phyloP scores from a whole-genome alignment of 2,888 invertebrate species.

The Drosophila merina region DNA sequence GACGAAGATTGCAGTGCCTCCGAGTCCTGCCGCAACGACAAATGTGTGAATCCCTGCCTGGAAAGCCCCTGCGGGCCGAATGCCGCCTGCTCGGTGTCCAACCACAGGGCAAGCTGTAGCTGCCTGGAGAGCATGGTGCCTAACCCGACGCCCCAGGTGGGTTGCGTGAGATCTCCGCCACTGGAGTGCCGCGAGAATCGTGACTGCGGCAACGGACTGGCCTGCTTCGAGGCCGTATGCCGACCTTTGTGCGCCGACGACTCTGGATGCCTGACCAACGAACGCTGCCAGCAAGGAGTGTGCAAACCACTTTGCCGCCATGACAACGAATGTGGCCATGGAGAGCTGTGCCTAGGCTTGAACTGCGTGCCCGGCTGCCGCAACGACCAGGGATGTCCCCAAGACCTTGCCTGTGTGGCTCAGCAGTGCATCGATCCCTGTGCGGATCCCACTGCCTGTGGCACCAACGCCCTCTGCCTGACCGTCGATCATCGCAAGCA shows the following conservation, averaged over 20 bases:
- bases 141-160: conserved; percentile 94
- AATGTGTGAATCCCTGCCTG: conserved; percentile 91
- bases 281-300: conserved; percentile 88
- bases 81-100: conserved; percentile 91
- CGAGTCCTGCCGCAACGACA: conserved; percentile 92
- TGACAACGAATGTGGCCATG: conserved; percentile 93
- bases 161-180: conserved; percentile 92
- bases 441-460: conserved; percentile 90
- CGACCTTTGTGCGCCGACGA: conserved; percentile 91
- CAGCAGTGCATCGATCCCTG: conserved; percentile 93
- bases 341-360: conserved; percentile 93
- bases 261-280: conserved; percentile 91
- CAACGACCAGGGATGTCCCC: conserved; percentile 90
- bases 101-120: conserved; percentile 92
- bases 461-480: conserved; percentile 91
- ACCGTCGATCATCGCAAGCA: conserved; percentile 89
- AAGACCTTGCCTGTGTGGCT: conserved; percentile 89
- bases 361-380: conserved; percentile 93
- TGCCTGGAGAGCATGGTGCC: conserved; percentile 92
- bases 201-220: conserved; percentile 89
- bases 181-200: conserved; percentile 90
- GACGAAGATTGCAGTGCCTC: conserved; percentile 95
- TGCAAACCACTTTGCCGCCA: conserved; percentile 93
- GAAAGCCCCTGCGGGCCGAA: conserved; percentile 93
- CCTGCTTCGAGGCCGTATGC: conserved; percentile 90